These are phyloP conservation scores for Blastobasis lacticolella DNA, from an alignment of 2,888 invertebrate genomes.

Conservation along the genomic window DNA sequence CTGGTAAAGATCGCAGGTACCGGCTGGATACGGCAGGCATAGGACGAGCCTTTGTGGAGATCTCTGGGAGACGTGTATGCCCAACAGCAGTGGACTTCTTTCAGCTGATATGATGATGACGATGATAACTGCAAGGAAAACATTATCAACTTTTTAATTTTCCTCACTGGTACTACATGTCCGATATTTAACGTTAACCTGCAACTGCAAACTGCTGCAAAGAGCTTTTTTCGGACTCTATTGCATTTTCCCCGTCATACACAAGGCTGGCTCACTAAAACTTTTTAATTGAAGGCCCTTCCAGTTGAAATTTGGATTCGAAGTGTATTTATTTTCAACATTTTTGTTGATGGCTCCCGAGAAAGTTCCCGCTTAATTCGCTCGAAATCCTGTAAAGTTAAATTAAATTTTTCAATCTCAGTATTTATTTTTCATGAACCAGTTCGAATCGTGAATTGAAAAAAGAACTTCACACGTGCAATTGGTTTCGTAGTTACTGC, in stretches of 20 bases:
- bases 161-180: too few species aligned
- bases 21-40: too few species aligned
- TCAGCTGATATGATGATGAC: too few species aligned
- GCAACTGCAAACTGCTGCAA: too few species aligned
- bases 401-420: background rate
- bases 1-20: too few species aligned
- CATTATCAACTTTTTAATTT: too few species aligned
- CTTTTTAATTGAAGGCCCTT: background rate
- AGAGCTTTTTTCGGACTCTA: background rate
- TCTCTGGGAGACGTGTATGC: too few species aligned
- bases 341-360: background rate
- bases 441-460: background rate
- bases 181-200: too few species aligned
- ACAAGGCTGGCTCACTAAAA: background rate
- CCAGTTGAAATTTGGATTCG: background rate
- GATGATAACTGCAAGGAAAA: too few species aligned
- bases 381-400: background rate
- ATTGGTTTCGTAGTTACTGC: background rate
- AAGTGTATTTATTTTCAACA: background rate
- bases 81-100: too few species aligned
- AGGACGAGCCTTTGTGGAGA: too few species aligned
- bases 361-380: background rate
- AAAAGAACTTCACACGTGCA: background rate
- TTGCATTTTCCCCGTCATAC: background rate
- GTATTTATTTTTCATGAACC: background rate